phyloP scores from a whole-genome alignment of 2,797 vertebrate species.

The Crenuchus spilurus region DNA sequence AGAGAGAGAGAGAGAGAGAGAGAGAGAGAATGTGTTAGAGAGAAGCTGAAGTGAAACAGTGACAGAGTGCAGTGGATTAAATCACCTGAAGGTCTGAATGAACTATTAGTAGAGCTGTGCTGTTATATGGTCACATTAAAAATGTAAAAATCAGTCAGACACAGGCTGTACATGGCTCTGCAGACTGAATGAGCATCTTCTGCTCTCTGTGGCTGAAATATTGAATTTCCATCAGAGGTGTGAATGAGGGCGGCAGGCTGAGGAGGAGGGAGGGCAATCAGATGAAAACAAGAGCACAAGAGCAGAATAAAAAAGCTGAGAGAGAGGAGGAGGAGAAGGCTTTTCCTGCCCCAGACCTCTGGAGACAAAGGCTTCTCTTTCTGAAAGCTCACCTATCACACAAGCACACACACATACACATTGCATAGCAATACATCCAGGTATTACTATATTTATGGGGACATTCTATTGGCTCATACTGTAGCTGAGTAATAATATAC shows the following conservation, averaged over 20 bases:
- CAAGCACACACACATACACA: slow-evolving; percentile 24
- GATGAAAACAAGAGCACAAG: slow-evolving; percentile 28
- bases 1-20: background rate
- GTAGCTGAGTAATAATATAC: too few relatives aligned
- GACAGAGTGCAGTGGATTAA: background rate
- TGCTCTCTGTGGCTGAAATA: slow-evolving; percentile 27
- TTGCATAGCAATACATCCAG: too few relatives aligned
- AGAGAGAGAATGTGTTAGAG: background rate
- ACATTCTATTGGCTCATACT: too few relatives aligned
- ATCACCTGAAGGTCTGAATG: background rate
- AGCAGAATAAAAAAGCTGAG: slow-evolving; percentile 8
- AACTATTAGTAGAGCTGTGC: background rate
- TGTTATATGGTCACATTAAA: background rate
- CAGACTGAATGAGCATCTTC: background rate
- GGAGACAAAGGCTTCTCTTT: slow-evolving; percentile 49
- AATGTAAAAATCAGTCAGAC: background rate
- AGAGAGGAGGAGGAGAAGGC: slow-evolving; percentile 24
- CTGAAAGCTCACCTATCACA: slow-evolving; percentile 29
- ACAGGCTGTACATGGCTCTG: background rate
- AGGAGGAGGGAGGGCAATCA: slow-evolving; percentile 27
- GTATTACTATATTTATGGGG: too few relatives aligned
- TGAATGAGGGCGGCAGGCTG: slow-evolving; percentile 19
- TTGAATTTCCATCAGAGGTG: slow-evolving; percentile 44
- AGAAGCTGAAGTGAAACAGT: background rate
- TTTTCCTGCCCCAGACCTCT: slow-evolving; percentile 46